Conservation (phyloP, 2,113 vertebrate species). For the Dipodomys ordii region DNA sequence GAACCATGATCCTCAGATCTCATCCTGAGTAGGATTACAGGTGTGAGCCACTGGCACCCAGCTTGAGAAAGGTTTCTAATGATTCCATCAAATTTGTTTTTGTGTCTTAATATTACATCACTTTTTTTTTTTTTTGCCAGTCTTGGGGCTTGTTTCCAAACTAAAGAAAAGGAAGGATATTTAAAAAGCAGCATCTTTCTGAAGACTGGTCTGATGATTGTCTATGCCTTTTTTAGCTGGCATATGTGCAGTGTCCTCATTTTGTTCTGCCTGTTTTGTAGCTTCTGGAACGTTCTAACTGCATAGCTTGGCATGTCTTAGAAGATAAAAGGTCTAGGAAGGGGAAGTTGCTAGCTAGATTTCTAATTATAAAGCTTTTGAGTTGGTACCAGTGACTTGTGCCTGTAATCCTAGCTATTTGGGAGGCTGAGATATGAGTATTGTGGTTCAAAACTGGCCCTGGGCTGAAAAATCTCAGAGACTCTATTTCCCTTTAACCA, state of each 20-base stretch:
- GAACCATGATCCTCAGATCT: too few relatives aligned
- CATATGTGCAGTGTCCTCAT: not conserved
- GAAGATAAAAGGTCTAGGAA: constrained; percentile 29
- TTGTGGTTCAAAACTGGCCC: too few relatives aligned
- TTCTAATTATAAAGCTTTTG: constrained; percentile 20
- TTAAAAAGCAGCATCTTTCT: not conserved
- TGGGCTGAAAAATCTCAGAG: not conserved
- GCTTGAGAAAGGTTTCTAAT: not conserved
- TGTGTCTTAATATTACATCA: not conserved
- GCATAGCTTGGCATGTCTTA: constrained; percentile 8
- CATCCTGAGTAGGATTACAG: too few relatives aligned
- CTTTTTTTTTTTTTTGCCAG: not conserved
- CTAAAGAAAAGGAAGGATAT: constrained; percentile 20
- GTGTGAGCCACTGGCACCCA: too few relatives aligned
- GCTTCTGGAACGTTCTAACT: constrained; percentile 54
- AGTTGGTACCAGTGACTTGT: not conserved
- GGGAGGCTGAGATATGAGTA: too few relatives aligned
- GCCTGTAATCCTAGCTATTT: too few relatives aligned
- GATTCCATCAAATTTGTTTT: not conserved
- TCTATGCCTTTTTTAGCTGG: constrained; percentile 28
- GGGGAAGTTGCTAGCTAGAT: constrained; percentile 10
- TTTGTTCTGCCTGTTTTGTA: constrained; percentile 32
- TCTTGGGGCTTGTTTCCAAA: constrained; percentile 23
- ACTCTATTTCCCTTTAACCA: not conserved
- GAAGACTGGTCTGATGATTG: too few relatives aligned